Evolutionary conservation across 2,113 vertebrate genomes (phyloP).

Genomic region (Cepphus grylle): DNA sequence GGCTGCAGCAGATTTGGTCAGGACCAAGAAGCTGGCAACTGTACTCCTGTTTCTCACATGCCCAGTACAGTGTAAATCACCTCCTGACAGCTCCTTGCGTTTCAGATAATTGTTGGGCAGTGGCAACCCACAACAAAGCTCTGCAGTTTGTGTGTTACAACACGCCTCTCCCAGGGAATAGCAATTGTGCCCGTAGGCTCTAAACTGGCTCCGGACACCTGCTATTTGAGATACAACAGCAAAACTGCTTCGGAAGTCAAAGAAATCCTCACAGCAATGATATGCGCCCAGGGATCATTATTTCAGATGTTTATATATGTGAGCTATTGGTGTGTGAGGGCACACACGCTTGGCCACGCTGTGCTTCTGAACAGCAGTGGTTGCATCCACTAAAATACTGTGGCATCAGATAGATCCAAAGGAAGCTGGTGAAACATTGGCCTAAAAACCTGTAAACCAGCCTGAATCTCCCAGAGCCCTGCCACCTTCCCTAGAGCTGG

Average conservation of each 20-base stretch:
- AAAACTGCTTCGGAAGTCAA: conserved; percentile 58
- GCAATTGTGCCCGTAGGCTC: not conserved
- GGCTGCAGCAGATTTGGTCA: conserved; percentile 32
- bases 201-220: conserved; percentile 15
- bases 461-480: not conserved
- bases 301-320: not conserved
- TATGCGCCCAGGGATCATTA: not conserved
- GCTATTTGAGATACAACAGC: conserved; percentile 14
- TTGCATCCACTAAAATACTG: not conserved
- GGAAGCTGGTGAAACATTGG: not conserved
- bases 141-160: conserved; percentile 15
- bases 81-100: conserved; percentile 29
- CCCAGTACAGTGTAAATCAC: not conserved
- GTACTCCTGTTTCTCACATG: not conserved
- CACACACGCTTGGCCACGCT: not conserved
- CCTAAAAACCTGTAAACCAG: not conserved
- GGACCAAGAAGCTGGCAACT: conserved; percentile 31
- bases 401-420: not conserved
- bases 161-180: not conserved
- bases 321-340: not conserved
- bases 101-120: conserved; percentile 35
- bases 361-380: not conserved
- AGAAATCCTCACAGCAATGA: conserved; percentile 34
- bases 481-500: not conserved
- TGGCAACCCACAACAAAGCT: conserved; percentile 42